Base-by-base conservation (phyloP, 1,140 invertebrate genomes). In the Sesamia nonagrioides region DNA sequence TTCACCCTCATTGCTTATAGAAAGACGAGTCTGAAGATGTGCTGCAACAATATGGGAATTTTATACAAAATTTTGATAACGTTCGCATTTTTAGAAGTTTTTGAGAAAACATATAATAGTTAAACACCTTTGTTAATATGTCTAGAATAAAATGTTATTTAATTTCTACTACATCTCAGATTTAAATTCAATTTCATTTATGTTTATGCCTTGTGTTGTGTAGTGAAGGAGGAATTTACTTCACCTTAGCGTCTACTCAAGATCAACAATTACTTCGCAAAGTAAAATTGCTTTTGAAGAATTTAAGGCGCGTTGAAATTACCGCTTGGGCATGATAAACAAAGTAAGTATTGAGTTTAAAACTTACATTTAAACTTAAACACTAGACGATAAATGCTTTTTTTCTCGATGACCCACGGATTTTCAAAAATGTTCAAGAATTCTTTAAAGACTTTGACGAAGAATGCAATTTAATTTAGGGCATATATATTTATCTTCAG, bases 1-100 rank as follows among this genome's bases (percentile, higher is more conserved):
- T 77, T 90, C 87, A 7, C 91, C 92, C 17, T 86, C 77, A 37
- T 72, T 81, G 73, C 84, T 92, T 75, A 94, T 79, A 8, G 86
- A 81, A 11, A 94, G 35, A 27, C 87, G 84, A 8, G 85, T 71
- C 58, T 69, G 81, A 8, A 94, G 85, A 66, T 91, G 82, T 45
- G 78, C 91, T 94, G 85, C 66, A 89, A 82, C 58, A 69, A 78
- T 58, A 69, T 50, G 54, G 63, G 5, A 61, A 33, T 63, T 52
- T n/a, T 61, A 35, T 50, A 50, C 18, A 18, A 42, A 45, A 45
- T 9, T 37, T 76, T 71, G 17, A 35, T 0, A 27, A 27, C 48
- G 27, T 6, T 54, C 5, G 17, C 17, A 72, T 6, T 11, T 35
- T 21, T 18, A 54, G 2, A 45, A 18, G 2, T 27, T 42, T 33